Base-by-base conservation (phyloP, 2,113 vertebrate species). In the Cricetomys ansorgei region DNA sequence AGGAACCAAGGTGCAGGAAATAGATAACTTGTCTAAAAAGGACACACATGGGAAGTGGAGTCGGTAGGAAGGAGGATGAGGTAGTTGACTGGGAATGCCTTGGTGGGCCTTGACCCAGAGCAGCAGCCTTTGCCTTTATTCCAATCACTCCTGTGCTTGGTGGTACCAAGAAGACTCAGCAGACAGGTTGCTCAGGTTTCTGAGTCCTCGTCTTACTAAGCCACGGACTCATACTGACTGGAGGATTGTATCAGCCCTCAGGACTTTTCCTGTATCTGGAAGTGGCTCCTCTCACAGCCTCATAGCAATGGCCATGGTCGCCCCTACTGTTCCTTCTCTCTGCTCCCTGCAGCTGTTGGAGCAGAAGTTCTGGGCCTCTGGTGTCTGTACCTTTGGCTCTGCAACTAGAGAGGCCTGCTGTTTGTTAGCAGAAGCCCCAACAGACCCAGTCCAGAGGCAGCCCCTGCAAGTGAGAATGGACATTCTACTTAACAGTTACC, bases 371-470 rank as follows among this genome's bases (percentile, higher is more conserved):
- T 19, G 50, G 48, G 13, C 57, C 64, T 23, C 29, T 48, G 45
- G 23, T 4, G 13, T 37, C 89, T 64, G 31, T 0, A 0, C 25
- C 53, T 72, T 27, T 7, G 29, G 29, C 70, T 4, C 69, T n/a
- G 9, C 17, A 23, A 12, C 40, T 75, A 45, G 50, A 5, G 67
- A 45, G 19, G 11, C n/a, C 55, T 70, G 34, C 45, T 29, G 48
- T 17, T 34, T 0, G 1, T 1, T 19, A 64, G 19, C 34, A 1
- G 5, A 7, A 8, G 45, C 27, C 55, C 43, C 1, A 0, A 11
- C 37, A 17, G 72, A 17, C 64, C 7, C 45, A 50, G 85, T 15
- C 50, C 6, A 15, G 57, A 75, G 37, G 67, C 40, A 43, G 88
- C 59, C 67, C 3, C 4, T 37, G 12, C 5, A 2, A 17, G 16